These are phyloP conservation scores for Thecocarcelia acutangulata DNA, from an alignment of 2,888 invertebrate species.

Conservation along the genomic window DNA sequence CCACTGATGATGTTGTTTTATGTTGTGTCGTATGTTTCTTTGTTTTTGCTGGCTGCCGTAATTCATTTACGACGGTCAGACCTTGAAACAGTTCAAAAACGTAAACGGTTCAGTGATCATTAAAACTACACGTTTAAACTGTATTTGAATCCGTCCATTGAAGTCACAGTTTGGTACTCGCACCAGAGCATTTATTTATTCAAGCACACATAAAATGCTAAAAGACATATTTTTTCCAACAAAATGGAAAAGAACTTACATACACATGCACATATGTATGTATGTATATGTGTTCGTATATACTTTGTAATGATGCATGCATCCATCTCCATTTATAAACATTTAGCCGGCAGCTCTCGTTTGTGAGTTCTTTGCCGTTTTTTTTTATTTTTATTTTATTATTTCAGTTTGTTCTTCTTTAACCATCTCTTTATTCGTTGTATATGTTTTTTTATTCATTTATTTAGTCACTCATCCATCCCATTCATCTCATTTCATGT, in stretches of 20 bases:
- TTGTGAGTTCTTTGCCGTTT: slow-evolving; percentile 7
- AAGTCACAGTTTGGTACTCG: slow-evolving; percentile 57
- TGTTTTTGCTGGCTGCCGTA: background rate
- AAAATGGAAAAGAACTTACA: slow-evolving; percentile 37
- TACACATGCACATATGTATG: background rate
- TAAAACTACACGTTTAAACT: slow-evolving; percentile 73
- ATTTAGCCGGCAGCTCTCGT: slow-evolving; percentile 41
- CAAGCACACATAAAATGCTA: slow-evolving; percentile 46
- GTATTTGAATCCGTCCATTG: slow-evolving; percentile 65
- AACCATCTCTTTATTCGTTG: slow-evolving; percentile 11
- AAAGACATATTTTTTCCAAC: slow-evolving; percentile 49
- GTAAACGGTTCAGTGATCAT: slow-evolving; percentile 82
- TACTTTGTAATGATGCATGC: slow-evolving; percentile 33
- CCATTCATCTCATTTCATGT: slow-evolving; percentile 54
- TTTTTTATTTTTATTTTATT: background rate
- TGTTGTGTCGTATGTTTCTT: slow-evolving; percentile 26
- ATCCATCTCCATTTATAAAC: slow-evolving; percentile 48
- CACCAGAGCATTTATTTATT: slow-evolving; percentile 25
- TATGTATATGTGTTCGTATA: background rate
- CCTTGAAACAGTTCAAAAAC: slow-evolving; percentile 82
- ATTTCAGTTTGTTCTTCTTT: slow-evolving; percentile 22
- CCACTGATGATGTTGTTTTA: slow-evolving; percentile 36
- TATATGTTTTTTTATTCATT: slow-evolving; percentile 21
- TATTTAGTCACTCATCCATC: slow-evolving; percentile 62
- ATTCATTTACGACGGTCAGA: slow-evolving; percentile 72